phyloP scores from a whole-genome alignment of 2,888 invertebrate species.

The Abrostola triplasia region DNA sequence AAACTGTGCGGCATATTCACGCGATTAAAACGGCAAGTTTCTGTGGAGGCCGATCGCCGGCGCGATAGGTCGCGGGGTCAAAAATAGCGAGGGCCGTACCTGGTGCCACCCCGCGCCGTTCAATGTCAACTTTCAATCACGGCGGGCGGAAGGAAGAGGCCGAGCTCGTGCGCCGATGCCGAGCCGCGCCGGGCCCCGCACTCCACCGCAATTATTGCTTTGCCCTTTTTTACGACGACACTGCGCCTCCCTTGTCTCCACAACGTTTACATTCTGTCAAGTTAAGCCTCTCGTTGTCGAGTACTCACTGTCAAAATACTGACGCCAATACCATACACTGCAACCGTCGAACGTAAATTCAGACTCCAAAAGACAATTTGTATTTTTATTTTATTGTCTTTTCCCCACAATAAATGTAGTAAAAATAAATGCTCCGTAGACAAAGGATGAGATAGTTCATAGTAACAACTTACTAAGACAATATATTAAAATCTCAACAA shows the following conservation, averaged over 20 bases:
- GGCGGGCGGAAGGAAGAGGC: constrained; percentile 82
- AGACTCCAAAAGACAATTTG: constrained; percentile 40
- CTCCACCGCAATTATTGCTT: constrained; percentile 76
- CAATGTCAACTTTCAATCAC: constrained; percentile 87
- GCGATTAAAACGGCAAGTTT: constrained; percentile 84
- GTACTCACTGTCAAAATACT: constrained; percentile 67
- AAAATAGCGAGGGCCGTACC: constrained; percentile 86
- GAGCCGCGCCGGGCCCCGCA: constrained; percentile 54
- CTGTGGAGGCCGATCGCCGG: constrained; percentile 84
- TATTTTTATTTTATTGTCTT: background rate
- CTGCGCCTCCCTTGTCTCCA: constrained; percentile 70
- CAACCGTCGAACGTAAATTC: constrained; percentile 51
- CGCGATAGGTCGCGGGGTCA: constrained; percentile 86
- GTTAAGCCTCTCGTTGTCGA: constrained; percentile 73
- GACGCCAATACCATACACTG: constrained; percentile 62
- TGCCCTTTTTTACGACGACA: constrained; percentile 75
- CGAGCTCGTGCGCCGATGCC: constrained; percentile 77
- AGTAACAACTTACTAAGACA: constrained; percentile 24
- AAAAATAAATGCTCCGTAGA: background rate
- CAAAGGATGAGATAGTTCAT: background rate
- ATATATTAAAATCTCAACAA: constrained; percentile 38
- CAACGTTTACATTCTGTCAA: constrained; percentile 77
- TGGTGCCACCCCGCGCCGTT: constrained; percentile 83
- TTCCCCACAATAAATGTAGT: background rate
- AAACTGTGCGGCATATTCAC: constrained; percentile 80